Evolutionary conservation across 1,140 invertebrate species (phyloP).

Genomic region (Apocrypta bakeri): DNA sequence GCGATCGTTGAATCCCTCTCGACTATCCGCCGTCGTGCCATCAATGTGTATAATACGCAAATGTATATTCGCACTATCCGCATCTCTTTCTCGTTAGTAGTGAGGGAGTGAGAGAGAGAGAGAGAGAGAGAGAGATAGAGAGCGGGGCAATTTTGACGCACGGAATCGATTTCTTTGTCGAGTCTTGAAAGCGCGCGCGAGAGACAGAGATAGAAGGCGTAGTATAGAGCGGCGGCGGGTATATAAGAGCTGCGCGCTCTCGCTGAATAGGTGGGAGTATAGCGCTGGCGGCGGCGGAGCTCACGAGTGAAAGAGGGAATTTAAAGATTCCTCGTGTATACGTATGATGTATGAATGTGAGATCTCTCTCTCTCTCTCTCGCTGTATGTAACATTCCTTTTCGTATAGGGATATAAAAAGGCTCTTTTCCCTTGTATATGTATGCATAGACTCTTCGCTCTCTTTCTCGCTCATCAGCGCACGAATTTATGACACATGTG

Average conservation of each 20-base stretch:
- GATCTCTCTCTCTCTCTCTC: neutral
- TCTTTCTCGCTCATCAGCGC: neutral
- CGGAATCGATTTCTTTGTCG: slow-evolving; percentile 52
- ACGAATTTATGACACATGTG: neutral
- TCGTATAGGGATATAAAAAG: too few relatives aligned
- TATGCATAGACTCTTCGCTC: neutral
- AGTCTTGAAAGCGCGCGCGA: slow-evolving; percentile 45
- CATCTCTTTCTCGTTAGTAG: neutral
- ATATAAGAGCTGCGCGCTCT: neutral
- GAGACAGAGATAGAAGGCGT: slow-evolving; percentile 15
- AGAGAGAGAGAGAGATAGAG: neutral
- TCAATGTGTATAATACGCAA: slow-evolving; percentile 8
- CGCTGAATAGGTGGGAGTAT: neutral
- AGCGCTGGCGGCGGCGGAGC: neutral
- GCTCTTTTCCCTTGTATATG: too few relatives aligned
- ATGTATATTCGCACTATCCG: neutral
- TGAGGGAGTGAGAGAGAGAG: neutral
- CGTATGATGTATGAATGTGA: slow-evolving; percentile 28
- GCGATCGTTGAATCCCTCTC: neutral
- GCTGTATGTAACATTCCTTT: too few relatives aligned
- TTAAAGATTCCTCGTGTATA: slow-evolving; percentile 45
- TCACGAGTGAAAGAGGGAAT: slow-evolving; percentile 37
- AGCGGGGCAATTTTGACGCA: slow-evolving; percentile 49
- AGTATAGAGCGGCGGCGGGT: neutral
- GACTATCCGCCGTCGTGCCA: neutral